Evolutionary conservation across 2,888 invertebrate genomes (phyloP).

Genomic region (Mesochorus sp.): DNA sequence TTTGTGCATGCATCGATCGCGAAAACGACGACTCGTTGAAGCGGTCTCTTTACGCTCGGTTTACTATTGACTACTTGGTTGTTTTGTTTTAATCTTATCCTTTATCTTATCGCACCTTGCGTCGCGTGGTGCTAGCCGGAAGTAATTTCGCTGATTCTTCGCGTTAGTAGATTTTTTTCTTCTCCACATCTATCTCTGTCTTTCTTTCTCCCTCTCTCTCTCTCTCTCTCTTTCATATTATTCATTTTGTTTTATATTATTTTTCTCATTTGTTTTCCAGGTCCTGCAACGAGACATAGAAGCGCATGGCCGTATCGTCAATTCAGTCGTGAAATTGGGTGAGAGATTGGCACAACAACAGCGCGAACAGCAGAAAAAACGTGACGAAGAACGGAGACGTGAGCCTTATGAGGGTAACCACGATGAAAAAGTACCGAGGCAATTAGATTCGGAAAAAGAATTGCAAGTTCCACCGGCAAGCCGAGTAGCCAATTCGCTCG

Average conservation of each 20-base stretch:
- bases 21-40: slow-evolving; percentile 39
- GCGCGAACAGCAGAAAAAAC: slow-evolving; percentile 74
- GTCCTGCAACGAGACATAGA: slow-evolving; percentile 96
- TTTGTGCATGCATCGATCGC: slow-evolving; percentile 62
- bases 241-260: slow-evolving; percentile 41
- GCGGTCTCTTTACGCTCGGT: slow-evolving; percentile 36
- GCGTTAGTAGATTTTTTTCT: not conserved
- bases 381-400: slow-evolving; percentile 74
- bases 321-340: slow-evolving; percentile 90
- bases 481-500: slow-evolving; percentile 88
- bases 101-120: not conserved
- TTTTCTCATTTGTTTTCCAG: slow-evolving; percentile 86
- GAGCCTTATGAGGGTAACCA: slow-evolving; percentile 67
- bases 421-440: slow-evolving; percentile 60
- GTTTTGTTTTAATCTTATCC: not conserved
- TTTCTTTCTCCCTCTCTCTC: no score
- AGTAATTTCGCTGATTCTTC: not conserved
- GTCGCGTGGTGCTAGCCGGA: not conserved
- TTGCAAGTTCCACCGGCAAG: slow-evolving; percentile 77
- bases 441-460: slow-evolving; percentile 67
- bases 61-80: slow-evolving; percentile 25
- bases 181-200: not conserved
- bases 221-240: not conserved
- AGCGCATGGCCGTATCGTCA: slow-evolving; percentile 93
- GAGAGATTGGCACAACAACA: slow-evolving; percentile 83